Conservation (phyloP, 1,140 invertebrate species). For the Ceratina calcarata region DNA sequence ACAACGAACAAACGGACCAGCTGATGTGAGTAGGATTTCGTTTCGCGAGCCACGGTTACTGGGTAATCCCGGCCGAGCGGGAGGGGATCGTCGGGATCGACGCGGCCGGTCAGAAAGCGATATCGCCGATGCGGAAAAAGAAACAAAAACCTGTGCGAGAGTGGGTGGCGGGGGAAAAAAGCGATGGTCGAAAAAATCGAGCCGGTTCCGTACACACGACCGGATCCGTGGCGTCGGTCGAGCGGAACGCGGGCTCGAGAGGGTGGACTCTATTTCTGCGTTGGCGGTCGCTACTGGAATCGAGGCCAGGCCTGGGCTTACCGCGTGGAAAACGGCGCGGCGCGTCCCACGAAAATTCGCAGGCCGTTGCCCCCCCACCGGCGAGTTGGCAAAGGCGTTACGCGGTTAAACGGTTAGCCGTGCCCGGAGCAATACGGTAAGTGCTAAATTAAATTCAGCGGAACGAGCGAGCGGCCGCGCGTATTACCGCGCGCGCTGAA, state of each 20-base stretch:
- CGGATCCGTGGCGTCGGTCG: not conserved
- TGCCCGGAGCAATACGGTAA: conserved; percentile 63
- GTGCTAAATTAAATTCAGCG: conserved; percentile 73
- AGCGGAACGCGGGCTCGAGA: not conserved
- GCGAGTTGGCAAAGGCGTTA: conserved; percentile 46
- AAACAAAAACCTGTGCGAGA: not conserved
- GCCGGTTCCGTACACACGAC: not conserved
- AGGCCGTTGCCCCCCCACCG: conserved; percentile 6
- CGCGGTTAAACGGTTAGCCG: conserved; percentile 69
- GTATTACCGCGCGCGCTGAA: conserved; percentile 36
- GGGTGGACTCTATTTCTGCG: not conserved
- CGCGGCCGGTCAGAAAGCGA: conserved; percentile 16
- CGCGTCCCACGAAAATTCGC: conserved; percentile 15
- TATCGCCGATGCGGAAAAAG: not conserved
- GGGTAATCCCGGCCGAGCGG: conserved; percentile 14
- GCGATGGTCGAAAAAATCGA: conserved; percentile 30
- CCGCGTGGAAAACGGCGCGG: not conserved
- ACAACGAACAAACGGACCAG: not conserved
- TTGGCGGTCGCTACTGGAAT: not conserved
- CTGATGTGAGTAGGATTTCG: conserved; percentile 24
- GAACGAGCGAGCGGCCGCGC: conserved; percentile 38
- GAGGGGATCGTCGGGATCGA: conserved; percentile 7
- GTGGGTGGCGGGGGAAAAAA: not conserved
- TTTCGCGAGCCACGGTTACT: conserved; percentile 1
- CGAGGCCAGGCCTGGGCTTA: not conserved